Base-by-base conservation (phyloP, 2,888 invertebrate species). In the Ormyrus thymus region DNA sequence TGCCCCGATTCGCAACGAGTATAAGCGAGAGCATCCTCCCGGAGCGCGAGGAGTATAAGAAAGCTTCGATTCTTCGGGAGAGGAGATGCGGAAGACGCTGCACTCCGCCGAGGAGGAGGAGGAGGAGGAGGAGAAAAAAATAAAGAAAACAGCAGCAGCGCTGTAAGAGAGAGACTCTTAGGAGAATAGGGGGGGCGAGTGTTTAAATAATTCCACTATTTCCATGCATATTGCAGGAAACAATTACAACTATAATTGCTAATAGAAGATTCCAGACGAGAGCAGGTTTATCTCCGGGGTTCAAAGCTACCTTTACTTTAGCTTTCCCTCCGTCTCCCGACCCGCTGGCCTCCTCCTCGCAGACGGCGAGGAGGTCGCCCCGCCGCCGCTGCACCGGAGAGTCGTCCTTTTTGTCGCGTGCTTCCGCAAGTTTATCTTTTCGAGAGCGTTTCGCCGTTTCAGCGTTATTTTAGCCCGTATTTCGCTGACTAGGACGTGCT, bases 211-310 rank as follows among this genome's bases (percentile, higher is more conserved):
- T 89, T 89, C 85, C 83, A 87, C 89, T 87, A 89, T 90, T 90
- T 89, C 88, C 87, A 89, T 89, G 89, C 89, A 89, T 89, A 90
- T 89, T 89, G 89, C 88, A 88, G 88, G 88, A 90, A 89, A 90
- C 89, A 89, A 90, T 89, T 89, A 89, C 90, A 89, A 88, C 86
- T 89, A 89, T 89, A 90, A 90, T 89, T 89, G 89, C 89, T 89
- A 89, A 89, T 89, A 89, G 89, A 90, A 89, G 89, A 89, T 88
- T 89, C 89, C 88, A 89, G 89, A 87, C 89, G 88, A 88, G 87
- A 86, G 86, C 85, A 86, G 88, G 87, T 89, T 89, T 90, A 90
- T 89, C 89, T 88, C 85, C 3, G 83, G 84, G 84, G 84, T 85
- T 85, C 84, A 85, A 86, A 85, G 82, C 84, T 83, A 48, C 82